Conservation (phyloP, 2,113 vertebrate species). For the Puntigrus tetrazona region DNA sequence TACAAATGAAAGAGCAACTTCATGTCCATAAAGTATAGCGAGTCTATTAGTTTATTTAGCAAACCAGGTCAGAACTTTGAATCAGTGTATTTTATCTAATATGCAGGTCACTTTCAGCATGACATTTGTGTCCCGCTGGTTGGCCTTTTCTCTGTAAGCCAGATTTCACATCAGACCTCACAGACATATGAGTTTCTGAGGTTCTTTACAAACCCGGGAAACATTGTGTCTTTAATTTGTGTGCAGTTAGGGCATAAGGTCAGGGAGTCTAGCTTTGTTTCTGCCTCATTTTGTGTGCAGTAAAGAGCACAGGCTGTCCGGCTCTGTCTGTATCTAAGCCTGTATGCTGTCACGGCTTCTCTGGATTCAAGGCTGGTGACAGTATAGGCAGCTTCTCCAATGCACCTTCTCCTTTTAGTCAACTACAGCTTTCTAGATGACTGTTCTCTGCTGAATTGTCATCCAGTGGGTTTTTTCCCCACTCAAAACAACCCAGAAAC, state of each 20-base stretch:
- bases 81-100: neutral
- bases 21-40: neutral
- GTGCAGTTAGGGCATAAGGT: neutral
- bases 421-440: neutral
- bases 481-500: neutral
- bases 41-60: neutral
- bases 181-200: neutral
- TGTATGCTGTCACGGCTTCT: slow-evolving; percentile 16
- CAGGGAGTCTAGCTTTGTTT: neutral
- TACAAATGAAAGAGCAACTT: neutral
- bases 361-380: slow-evolving; percentile 17
- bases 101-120: neutral
- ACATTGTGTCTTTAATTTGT: slow-evolving; percentile 3
- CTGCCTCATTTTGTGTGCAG: neutral
- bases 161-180: neutral
- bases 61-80: neutral
- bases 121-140: neutral
- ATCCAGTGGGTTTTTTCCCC: neutral
- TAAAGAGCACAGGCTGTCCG: neutral
- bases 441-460: neutral
- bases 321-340: slow-evolving; percentile 9
- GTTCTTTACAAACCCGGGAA: neutral
- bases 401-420: neutral
- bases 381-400: slow-evolving; percentile 7
- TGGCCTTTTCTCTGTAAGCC: neutral